These are phyloP conservation scores for Pogonognathellus flavescens DNA, from an alignment of 1,140 invertebrate genomes.

Conservation along the genomic window DNA sequence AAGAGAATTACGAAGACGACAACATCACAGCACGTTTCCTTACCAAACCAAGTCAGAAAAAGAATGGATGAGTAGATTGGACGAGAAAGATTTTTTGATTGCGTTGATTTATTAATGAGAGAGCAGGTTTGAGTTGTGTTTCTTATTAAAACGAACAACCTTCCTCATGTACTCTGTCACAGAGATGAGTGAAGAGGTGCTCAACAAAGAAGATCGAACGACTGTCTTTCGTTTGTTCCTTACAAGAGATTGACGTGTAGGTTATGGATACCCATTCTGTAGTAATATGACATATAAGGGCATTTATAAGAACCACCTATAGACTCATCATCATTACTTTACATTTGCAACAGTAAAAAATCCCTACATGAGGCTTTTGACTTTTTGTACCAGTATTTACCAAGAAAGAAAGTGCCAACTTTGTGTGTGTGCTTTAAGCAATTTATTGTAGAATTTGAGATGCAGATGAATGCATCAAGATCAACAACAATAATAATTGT, in stretches of 20 bases:
- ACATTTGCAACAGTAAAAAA: not conserved
- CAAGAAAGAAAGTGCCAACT: not conserved
- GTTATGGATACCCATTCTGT: not conserved
- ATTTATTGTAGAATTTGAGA: not conserved
- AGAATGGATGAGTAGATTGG: not conserved
- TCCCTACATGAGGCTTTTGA: too few relatives aligned
- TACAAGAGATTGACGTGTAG: not conserved
- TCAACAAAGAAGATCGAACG: not conserved
- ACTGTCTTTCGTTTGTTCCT: not conserved
- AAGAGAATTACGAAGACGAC: not conserved
- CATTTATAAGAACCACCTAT: not conserved
- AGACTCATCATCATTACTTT: not conserved
- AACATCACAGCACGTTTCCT: constrained; percentile 28
- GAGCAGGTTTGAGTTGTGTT: constrained; percentile 42
- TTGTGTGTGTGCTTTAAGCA: not conserved
- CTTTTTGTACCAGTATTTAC: too few relatives aligned
- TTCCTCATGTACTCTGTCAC: constrained; percentile 2
- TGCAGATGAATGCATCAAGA: not conserved
- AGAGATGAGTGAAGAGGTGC: constrained; percentile 32
- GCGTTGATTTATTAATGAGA: constrained; percentile 39
- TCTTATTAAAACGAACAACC: constrained; percentile 38
- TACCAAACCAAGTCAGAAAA: not conserved
- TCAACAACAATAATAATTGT: too few relatives aligned
- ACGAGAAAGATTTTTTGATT: not conserved
- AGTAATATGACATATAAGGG: not conserved